Conservation (phyloP, 2,113 vertebrate genomes). For the Pygoscelis antarcticus region DNA sequence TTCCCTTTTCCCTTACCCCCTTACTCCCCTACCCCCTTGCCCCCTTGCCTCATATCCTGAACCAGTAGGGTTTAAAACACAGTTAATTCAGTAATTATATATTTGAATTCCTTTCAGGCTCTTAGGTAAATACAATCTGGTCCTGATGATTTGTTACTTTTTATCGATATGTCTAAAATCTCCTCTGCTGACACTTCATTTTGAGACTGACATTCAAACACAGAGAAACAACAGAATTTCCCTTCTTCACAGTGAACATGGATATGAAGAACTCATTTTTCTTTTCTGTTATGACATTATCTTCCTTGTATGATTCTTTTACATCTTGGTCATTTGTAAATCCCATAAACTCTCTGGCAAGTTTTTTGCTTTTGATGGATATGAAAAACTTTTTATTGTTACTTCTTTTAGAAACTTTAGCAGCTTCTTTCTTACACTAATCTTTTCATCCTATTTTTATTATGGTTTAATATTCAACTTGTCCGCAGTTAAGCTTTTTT, state of each 20-base stretch:
- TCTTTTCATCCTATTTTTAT: constrained; percentile 47
- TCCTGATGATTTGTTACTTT: neutral
- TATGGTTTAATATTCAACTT: constrained; percentile 20
- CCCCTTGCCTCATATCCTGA: neutral
- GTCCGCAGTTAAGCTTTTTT: neutral
- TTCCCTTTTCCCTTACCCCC: neutral
- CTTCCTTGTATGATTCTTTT: constrained; percentile 42
- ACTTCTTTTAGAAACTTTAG: constrained; percentile 20
- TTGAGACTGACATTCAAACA: constrained; percentile 40
- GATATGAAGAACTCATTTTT: constrained; percentile 47
- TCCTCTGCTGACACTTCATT: constrained; percentile 28
- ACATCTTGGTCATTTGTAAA: constrained; percentile 63
- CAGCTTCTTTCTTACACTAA: constrained; percentile 14
- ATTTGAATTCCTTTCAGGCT: neutral
- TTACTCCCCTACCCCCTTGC: neutral
- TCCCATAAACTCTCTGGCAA: constrained; percentile 38
- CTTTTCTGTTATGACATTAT: constrained; percentile 46
- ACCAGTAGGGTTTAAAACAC: neutral
- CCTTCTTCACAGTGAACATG: neutral
- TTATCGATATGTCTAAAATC: neutral
- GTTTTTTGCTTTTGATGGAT: constrained; percentile 41
- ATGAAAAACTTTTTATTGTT: constrained; percentile 48
- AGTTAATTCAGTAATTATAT: neutral
- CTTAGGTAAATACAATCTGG: neutral
- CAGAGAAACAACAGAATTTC: neutral